phyloP scores from a whole-genome alignment of 2,888 invertebrate species.

The Rhorus exstirpatorius region DNA sequence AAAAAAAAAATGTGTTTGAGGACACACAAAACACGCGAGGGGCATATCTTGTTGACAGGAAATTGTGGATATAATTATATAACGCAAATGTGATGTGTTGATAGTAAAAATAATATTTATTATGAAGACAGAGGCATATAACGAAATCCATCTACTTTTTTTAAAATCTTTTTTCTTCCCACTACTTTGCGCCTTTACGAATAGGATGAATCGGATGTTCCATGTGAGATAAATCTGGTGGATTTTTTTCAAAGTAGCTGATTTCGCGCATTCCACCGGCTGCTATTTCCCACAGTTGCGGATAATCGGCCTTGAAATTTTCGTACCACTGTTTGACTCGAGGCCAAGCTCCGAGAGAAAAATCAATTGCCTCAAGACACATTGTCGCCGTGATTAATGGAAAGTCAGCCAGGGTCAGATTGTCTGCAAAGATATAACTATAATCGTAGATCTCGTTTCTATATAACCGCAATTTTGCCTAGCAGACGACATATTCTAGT shows the following conservation, averaged over 20 bases:
- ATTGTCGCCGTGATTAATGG: constrained; percentile 91
- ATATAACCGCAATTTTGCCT: too few relatives aligned
- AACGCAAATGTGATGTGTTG: too few relatives aligned
- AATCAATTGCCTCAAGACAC: constrained; percentile 91
- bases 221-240: constrained; percentile 91
- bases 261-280: constrained; percentile 91
- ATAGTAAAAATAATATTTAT: too few relatives aligned
- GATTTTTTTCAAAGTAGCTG: constrained; percentile 90
- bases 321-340: constrained; percentile 90
- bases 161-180: constrained; percentile 61
- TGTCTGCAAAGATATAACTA: constrained; percentile 84
- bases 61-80: constrained; percentile 12
- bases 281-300: constrained; percentile 91
- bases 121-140: too few relatives aligned
- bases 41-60: not conserved
- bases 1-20: constrained; percentile 34
- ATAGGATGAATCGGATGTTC: constrained; percentile 92
- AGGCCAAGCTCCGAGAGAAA: constrained; percentile 89
- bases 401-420: constrained; percentile 92
- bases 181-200: constrained; percentile 85
- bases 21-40: not conserved
- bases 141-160: too few relatives aligned
- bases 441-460: constrained; percentile 25
- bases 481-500: too few relatives aligned
- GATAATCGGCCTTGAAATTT: constrained; percentile 90